Percentiles rank a stretch among this genome's conserved stretches.
Conservation (phyloP, 2,113 vertebrate species). For the Zosterops japonicus region DNA sequence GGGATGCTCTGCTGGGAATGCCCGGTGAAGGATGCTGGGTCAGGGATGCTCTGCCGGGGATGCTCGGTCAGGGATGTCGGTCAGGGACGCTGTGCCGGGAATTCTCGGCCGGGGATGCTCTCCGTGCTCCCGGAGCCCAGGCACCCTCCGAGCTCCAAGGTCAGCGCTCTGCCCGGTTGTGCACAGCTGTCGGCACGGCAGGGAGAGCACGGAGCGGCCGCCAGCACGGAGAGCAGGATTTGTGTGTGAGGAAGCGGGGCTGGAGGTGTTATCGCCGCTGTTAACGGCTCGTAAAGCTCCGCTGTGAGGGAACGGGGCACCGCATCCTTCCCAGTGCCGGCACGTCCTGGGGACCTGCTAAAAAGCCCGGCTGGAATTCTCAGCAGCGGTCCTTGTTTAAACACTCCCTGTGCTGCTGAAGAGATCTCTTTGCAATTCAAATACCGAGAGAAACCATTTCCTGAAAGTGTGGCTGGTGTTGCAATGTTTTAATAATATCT, state of each 20-base stretch:
- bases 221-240: rapidly evolving
- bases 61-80: neutral
- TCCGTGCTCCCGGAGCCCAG: rapidly evolving
- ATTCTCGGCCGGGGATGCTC: no score
- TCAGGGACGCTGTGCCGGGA: no score
- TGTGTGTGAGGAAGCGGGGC: rapidly evolving
- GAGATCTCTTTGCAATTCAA: neutral
- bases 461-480: neutral
- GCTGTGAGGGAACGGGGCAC: rapidly evolving
- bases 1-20: rapidly evolving
- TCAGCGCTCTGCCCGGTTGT: neutral
- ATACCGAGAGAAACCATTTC: neutral
- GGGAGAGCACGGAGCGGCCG: neutral
- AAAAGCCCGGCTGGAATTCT: neutral
- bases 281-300: rapidly evolving
- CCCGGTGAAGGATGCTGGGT: no score
- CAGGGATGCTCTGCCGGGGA: no score
- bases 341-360: neutral
- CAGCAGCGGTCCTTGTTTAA: neutral
- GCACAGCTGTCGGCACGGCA: rapidly evolving
- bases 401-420: neutral
- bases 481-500: neutral
- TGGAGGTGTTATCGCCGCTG: rapidly evolving
- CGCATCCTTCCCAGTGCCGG: neutral
- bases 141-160: neutral